These are phyloP conservation scores for Pocillopora meandrina DNA, from an alignment of 92 coral and sea anemone species.

Conservation along the genomic window DNA sequence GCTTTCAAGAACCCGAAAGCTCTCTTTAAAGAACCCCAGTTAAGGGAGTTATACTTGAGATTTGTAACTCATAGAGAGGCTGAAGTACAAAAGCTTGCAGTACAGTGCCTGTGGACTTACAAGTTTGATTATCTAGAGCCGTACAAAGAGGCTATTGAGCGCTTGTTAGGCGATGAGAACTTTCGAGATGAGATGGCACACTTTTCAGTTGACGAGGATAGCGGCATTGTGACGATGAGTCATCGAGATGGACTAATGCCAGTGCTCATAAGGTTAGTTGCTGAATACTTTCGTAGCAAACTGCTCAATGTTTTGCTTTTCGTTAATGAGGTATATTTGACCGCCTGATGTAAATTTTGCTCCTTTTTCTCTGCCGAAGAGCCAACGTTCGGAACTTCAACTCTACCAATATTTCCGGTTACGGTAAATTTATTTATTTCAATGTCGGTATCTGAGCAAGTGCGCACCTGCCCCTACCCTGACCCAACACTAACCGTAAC, in stretches of 20 bases:
- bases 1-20: slow-evolving; percentile 84
- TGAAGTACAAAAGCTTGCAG: slow-evolving; percentile 88
- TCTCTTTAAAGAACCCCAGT: slow-evolving; percentile 73
- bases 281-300: neutral
- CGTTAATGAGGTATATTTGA: too few relatives aligned
- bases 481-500: too few relatives aligned
- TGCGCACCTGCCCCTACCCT: too few relatives aligned
- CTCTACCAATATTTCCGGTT: too few relatives aligned
- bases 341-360: too few relatives aligned
- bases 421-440: too few relatives aligned
- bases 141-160: slow-evolving; percentile 83
- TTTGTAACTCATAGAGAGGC: slow-evolving; percentile 81
- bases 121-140: slow-evolving; percentile 84
- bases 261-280: slow-evolving; percentile 76
- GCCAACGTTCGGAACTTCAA: too few relatives aligned
- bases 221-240: slow-evolving; percentile 65
- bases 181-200: slow-evolving; percentile 89
- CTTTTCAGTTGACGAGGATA: slow-evolving; percentile 84
- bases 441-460: too few relatives aligned
- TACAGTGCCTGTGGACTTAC: slow-evolving; percentile 83
- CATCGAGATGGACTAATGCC: slow-evolving; percentile 90
- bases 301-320: neutral
- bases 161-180: slow-evolving; percentile 83
- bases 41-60: slow-evolving; percentile 62
- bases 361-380: too few relatives aligned